Conservation (phyloP, 1,140 invertebrate species). For the Trypoxylus dichotomus region DNA sequence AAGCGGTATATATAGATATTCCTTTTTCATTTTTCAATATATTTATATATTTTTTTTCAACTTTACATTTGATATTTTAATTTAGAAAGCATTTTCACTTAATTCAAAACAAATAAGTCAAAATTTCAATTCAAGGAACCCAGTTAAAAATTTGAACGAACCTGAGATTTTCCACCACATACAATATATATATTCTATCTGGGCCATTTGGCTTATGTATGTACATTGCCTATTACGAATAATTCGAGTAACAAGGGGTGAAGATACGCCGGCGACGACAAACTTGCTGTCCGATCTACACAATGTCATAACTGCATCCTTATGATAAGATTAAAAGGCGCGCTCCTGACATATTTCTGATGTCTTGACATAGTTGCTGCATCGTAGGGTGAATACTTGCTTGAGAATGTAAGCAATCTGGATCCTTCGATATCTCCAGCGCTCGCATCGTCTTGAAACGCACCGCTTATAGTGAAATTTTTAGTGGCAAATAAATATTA, state of each 20-base stretch:
- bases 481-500: neutral
- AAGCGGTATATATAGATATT: too few relatives aligned
- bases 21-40: too few relatives aligned
- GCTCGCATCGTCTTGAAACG: neutral
- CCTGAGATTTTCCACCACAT: too few relatives aligned
- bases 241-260: neutral
- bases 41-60: too few relatives aligned
- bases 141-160: too few relatives aligned
- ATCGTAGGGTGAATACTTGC: conserved; percentile 33
- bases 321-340: conserved; percentile 38
- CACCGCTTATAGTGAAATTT: conserved; percentile 8
- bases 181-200: too few relatives aligned
- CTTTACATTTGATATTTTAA: too few relatives aligned
- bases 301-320: conserved; percentile 34
- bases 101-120: too few relatives aligned
- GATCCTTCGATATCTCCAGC: conserved; percentile 29
- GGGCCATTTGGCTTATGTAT: too few relatives aligned
- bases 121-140: too few relatives aligned
- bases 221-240: neutral
- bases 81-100: too few relatives aligned
- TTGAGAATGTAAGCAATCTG: conserved; percentile 32
- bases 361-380: conserved; percentile 42
- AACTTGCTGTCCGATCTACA: conserved; percentile 28
- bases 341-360: conserved; percentile 42
- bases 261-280: neutral